Evolutionary conservation across 2,113 vertebrate genomes (phyloP).

Genomic region (Zingel zingel): DNA sequence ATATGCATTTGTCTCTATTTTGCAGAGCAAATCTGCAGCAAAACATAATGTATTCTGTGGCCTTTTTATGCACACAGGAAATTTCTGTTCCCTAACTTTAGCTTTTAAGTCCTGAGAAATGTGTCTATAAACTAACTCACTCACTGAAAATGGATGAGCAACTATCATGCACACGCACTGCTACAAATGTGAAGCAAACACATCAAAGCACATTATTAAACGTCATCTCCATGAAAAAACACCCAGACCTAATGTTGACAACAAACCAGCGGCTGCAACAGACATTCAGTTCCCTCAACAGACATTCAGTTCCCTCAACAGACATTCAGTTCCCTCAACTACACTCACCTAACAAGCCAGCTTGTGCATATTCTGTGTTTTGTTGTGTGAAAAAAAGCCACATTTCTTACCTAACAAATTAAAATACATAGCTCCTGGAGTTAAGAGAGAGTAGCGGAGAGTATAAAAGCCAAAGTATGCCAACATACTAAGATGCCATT

Average conservation of each 20-base stretch:
- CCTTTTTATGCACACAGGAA: neutral
- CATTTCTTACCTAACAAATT: neutral
- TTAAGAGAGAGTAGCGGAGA: neutral
- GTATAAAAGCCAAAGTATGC: neutral
- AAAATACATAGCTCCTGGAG: neutral
- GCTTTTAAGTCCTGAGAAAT: neutral
- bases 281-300: neutral
- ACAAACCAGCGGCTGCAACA: neutral
- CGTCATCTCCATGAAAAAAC: neutral
- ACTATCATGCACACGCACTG: neutral
- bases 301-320: constrained; percentile 8
- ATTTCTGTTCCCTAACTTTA: neutral
- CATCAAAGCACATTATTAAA: neutral
- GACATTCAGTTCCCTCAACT: neutral
- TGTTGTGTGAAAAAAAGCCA: neutral
- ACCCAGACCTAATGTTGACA: neutral
- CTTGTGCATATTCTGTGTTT: neutral
- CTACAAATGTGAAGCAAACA: neutral
- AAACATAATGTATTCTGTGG: neutral
- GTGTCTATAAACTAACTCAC: neutral
- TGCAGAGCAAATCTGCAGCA: constrained; percentile 15
- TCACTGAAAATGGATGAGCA: neutral
- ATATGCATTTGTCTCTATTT: neutral
- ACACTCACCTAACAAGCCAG: neutral
- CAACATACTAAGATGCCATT: neutral